A percentile compares a stretch with the other conserved stretches of the same genome.
Evolutionary conservation across 2,888 invertebrate genomes (phyloP).

Genomic region (Clusia tigrina): DNA sequence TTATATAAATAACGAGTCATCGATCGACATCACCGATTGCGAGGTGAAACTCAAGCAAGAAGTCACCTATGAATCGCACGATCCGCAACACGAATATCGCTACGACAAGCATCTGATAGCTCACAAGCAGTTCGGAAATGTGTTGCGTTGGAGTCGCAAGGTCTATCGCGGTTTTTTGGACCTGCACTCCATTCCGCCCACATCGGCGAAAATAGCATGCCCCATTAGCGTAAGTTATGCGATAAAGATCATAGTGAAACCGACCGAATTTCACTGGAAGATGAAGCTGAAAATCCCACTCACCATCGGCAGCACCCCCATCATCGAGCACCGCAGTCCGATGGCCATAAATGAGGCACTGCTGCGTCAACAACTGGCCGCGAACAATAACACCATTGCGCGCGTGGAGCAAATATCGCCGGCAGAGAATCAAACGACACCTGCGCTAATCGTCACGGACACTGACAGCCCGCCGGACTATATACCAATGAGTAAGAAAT

Average conservation of each 20-base stretch:
- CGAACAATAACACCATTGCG: constrained; percentile 39
- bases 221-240: constrained; percentile 79
- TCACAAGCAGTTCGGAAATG: constrained; percentile 67
- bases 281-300: constrained; percentile 72
- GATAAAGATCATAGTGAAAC: constrained; percentile 69
- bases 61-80: constrained; percentile 60
- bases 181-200: constrained; percentile 78
- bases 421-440: constrained; percentile 34
- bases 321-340: constrained; percentile 70
- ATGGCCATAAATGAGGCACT: constrained; percentile 38
- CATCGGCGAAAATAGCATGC: constrained; percentile 76
- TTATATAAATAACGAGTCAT: constrained; percentile 79
- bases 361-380: constrained; percentile 26
- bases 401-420: constrained; percentile 10
- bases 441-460: constrained; percentile 53
- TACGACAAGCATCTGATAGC: constrained; percentile 60
- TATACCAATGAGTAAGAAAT: constrained; percentile 56
- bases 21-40: constrained; percentile 72
- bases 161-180: constrained; percentile 72
- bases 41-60: constrained; percentile 75
- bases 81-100: constrained; percentile 62
- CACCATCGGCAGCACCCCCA: constrained; percentile 70
- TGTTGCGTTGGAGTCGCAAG: constrained; percentile 70
- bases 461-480: constrained; percentile 62
- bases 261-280: constrained; percentile 72